Base-by-base conservation (phyloP, 2,888 invertebrate species). In the Carterocephalus palaemon region DNA sequence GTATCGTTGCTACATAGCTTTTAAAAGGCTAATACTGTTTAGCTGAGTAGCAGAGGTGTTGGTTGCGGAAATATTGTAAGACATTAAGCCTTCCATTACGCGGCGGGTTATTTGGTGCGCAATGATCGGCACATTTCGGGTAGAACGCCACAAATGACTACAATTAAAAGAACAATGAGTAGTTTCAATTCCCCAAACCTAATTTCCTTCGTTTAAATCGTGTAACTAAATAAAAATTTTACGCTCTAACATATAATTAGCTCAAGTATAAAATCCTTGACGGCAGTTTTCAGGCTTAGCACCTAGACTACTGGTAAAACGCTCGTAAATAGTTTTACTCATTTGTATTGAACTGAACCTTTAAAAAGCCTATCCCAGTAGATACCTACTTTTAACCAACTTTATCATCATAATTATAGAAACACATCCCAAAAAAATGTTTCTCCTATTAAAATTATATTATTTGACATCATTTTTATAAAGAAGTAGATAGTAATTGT, bases 161-260 rank as follows among this genome's bases (percentile, higher is more conserved):
- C 84, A 84, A 83, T 85, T 83, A 86, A 81, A 83, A 83, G 80
- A 85, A 85, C 86, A 86, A 85, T 82, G 81, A 82, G 75, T 70
- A 75, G 75, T 83, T 83, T 85, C 83, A 83, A 83, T 85, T 81
- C 80, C 76, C 78, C 71, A 84, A 86, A 84, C 80, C 79, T 73
- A 84, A 86, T 85, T 85, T 85, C 84, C 85, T 82, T 67, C 69
- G 63, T 63, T 64, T 62, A 67, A 68, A 75, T 76, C 69, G 76
- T 76, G 73, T 75, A 74, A 75, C 79, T 74, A 75, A 78, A 75
- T 71, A 72, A 41, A 70, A 73, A 77, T 64, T 61, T 64, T 75
- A 71, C 67, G 70, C 69, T 70, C 70, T 67, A 68, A 67, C 47
- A 28, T 52, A 51, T 71, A 62, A 67, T 68, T 67, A 66, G 65